Evolutionary conservation across 2,797 vertebrate genomes (phyloP), one percentile per base, ranked within the genome.

Genomic region (Gymnopithys bicolor): DNA sequence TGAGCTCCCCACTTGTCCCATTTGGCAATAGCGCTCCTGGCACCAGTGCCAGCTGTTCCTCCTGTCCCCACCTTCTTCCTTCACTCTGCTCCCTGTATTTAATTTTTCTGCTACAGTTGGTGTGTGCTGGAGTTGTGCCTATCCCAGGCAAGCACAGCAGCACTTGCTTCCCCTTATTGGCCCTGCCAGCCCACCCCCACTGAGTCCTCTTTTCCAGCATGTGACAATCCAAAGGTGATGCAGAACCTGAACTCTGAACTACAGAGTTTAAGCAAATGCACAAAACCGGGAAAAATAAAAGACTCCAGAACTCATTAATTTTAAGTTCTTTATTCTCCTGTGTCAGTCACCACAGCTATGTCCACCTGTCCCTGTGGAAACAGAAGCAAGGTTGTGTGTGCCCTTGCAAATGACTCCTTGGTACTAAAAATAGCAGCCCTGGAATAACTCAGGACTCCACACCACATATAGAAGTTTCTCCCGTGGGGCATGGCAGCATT

Each of bases 241-340:
- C 9, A 60, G 67, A 5, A 24, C 33, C 33, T 8, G 2, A 22
- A 24, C 37, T 69, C 45, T 52, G 11, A 5, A 22, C 11, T n/a
- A 48, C 19, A 62, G 41, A 75, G 62, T 27, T 52, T 28, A 55
- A 23, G 46, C 28, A 70, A 84, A 52, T 11, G 30, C 62, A 60
- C 23, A 56, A 43, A 64, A 8, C 21, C 55, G 51, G 64, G 33
- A 25, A 76, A 82, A 94, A 53, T 0, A 21, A 74, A 39, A 56
- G n/a, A 41, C 39, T 37, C 28, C 51, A 86, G 35, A 64, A 64
- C 3, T 18, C 51, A 10, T 13, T 19, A 8, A 28, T 62, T 78
- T 77, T 43, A 73, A 39, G 39, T 55, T 64, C 55, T 96, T 96
- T 94, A 96, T 95, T 96, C 24, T 67, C 64, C 64, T 16, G 1